phyloP scores from a whole-genome alignment of 2,888 invertebrate genomes.

The Drosophila phalerata region DNA sequence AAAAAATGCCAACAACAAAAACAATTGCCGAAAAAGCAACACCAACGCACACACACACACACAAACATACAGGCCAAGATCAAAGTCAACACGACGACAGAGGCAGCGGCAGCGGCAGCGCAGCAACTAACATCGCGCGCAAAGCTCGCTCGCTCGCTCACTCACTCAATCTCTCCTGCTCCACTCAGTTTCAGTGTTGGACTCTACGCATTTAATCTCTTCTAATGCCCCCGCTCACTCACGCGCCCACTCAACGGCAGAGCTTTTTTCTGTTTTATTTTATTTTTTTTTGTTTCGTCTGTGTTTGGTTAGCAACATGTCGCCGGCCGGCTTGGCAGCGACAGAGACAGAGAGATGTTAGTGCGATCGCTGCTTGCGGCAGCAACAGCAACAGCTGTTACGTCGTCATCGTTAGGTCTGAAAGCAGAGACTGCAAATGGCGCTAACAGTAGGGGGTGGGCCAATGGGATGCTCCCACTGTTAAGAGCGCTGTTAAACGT shows the following conservation, averaged over 20 bases:
- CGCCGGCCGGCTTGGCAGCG: conserved; percentile 17
- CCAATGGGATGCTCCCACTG: conserved; percentile 8
- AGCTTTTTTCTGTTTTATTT: conserved; percentile 2
- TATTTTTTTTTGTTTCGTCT: neutral
- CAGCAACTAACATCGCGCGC: conserved; percentile 20
- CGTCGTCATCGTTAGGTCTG: conserved; percentile 7
- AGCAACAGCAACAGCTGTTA: conserved; percentile 52
- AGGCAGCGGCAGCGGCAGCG: conserved; percentile 22
- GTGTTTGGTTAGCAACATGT: conserved; percentile 27
- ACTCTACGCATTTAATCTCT: conserved; percentile 52
- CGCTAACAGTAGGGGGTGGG: conserved; percentile 9
- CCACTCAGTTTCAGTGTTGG: neutral
- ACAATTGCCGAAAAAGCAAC: conserved; percentile 53
- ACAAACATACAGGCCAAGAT: conserved; percentile 59
- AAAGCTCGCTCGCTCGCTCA: conserved; percentile 37
- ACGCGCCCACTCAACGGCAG: conserved; percentile 51
- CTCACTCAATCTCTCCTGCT: conserved; percentile 1
- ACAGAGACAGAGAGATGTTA: neutral
- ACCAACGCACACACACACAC: conserved; percentile 35
- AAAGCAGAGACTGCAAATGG: conserved; percentile 7
- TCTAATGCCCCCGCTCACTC: conserved; percentile 42
- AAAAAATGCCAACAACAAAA: conserved; percentile 63
- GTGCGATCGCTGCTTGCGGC: conserved; percentile 17
- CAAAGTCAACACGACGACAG: conserved; percentile 68
- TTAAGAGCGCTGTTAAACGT: neutral